Evolutionary conservation across 1,140 invertebrate genomes (phyloP), one percentile per base, ranked within the genome.

Genomic region (Stegodyphus mimosarum): DNA sequence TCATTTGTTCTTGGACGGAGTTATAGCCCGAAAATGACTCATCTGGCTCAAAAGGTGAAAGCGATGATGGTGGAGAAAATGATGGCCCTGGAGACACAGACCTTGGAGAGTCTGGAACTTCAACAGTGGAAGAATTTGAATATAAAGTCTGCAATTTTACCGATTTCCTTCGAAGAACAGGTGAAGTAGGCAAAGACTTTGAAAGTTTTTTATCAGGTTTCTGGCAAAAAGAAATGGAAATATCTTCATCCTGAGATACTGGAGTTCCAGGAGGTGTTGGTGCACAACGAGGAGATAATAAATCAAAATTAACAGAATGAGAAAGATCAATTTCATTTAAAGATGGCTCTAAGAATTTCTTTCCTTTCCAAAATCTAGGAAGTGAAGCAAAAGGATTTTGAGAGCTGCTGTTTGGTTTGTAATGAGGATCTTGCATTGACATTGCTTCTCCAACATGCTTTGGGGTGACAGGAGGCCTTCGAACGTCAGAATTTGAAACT

Each of bases 391-490:
- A 95, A 15, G 94, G 94, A 90, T 95, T 95, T 17, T 85, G 83
- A 10, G 89, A 89, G 78, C 91, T 90, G 9, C 88, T 90, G 90
- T 90, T 86, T 90, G 90, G 85, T 89, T 90, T 64, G 88, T 95
- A 95, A 88, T 96, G 94, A 53, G 94, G 94, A 91, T 96, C 95
- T 88, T 94, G 92, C 69, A 94, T 92, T 88, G 94, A 94, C 92
- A 96, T 95, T 18, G 94, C 93, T 90, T 95, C 94, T 48, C 94
- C 94, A 0, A 95, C 92, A 83, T 93, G 92, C 72, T 92, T 92
- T 53, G 93, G 90, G 17, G 92, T 92, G 63, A 92, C 90, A 17
- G 72, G 79, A 48, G 75, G 50, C 33, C 60, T 53, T 7, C 15
- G 66, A 60, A 74, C 48, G 15, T 9, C 50, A 17, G 73, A 66